Base-by-base conservation (phyloP, 2,113 vertebrate genomes). In the Poeciliopsis prolifica region DNA sequence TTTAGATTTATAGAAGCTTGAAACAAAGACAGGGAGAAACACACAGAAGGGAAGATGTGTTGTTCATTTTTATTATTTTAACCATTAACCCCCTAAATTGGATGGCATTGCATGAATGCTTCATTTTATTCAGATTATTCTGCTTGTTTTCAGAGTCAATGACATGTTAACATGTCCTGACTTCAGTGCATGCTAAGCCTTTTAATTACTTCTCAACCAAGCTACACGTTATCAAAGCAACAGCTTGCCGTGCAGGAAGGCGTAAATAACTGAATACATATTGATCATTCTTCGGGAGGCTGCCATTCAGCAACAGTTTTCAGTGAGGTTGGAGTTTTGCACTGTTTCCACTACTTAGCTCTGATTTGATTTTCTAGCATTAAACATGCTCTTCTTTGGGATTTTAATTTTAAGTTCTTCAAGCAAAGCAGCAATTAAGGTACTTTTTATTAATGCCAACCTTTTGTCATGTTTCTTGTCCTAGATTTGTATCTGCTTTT, bases 1-100 rank as follows among this genome's bases (percentile, higher is more conserved):
- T 66, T 67, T 70, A 81, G 71, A 90, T 89, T 91, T 87, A 91
- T 68, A 37, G 70, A 44, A 61, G 78, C 29, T 60, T 31, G 62
- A 40, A 67, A 61, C 74, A 72, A 44, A 78, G 19, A 58, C 0
- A 64, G 44, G 1, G 28, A 62, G 51, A 31, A n/a, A n/a, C 3
- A 72, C 61, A 29, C 33, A 68, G 64, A 42, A 65, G 13, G 14
- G 5, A 64, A 70, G 63, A 68, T 26, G 24, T 58, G 51, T 58
- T 58, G 51, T n/a, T 58, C 65, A 70, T 63, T 8, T 15, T 14
- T 71, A 12, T 29, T 40, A 61, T 40, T 79, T 63, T 62, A 58
- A 60, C 61, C 82, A 77, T 81, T 48, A 83, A 64, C 71, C 33
- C 72, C 66, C n/a, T 2, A 9, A 31, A 74, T 29, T 61, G 71